Evolutionary conservation across 2,113 vertebrate species (phyloP).

Genomic region (Camelus dromedarius): DNA sequence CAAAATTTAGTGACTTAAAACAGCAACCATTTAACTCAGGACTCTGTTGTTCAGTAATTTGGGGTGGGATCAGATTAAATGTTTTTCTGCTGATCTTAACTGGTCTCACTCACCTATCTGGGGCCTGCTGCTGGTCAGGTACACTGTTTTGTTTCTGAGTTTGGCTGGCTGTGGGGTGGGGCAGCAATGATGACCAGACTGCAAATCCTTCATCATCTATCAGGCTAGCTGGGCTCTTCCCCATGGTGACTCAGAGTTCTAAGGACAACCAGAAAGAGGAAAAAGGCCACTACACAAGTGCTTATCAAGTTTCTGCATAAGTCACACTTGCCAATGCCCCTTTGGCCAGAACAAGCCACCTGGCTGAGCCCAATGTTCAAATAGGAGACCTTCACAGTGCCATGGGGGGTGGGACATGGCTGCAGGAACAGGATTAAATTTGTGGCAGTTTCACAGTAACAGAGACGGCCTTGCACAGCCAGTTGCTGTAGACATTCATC

Average conservation of each 20-base stretch:
- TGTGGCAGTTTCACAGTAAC: background rate
- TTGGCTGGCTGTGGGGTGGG: background rate
- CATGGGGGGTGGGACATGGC: background rate
- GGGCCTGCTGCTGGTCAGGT: background rate
- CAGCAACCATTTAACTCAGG: background rate
- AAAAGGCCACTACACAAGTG: background rate
- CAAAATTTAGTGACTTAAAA: conserved; percentile 28
- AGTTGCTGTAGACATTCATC: background rate
- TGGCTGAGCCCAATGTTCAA: background rate
- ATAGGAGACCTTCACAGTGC: background rate
- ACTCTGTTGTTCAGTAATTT: background rate
- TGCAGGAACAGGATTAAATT: background rate
- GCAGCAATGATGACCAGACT: background rate
- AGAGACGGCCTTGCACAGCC: background rate
- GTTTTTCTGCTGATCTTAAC: background rate
- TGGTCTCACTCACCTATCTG: background rate
- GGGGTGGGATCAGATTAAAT: background rate
- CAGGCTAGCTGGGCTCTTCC: background rate
- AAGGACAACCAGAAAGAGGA: background rate
- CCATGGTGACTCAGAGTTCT: background rate
- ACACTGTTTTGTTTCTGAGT: background rate
- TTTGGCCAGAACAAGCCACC: background rate
- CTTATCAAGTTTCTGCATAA: background rate
- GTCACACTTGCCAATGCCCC: background rate
- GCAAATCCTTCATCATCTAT: background rate